Evolutionary conservation across 2,113 vertebrate genomes (phyloP).

Genomic region (Ameiurus melas): DNA sequence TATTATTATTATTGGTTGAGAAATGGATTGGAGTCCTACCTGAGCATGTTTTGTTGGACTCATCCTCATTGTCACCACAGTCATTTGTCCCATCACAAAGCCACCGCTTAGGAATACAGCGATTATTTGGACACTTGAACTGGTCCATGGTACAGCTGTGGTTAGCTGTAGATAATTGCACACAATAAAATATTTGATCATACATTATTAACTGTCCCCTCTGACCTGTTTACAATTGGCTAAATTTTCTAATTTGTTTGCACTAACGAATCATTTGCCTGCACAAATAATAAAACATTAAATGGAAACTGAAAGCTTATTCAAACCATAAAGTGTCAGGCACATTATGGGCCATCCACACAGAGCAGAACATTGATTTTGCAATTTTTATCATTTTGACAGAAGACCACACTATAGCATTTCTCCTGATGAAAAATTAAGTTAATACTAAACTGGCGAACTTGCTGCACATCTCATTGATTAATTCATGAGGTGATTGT

Average conservation of each 20-base stretch:
- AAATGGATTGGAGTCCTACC: conserved; percentile 68
- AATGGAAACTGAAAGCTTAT: conserved; percentile 21
- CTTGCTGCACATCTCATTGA: conserved; percentile 57
- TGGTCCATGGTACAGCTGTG: conserved; percentile 90
- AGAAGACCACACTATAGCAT: conserved; percentile 50
- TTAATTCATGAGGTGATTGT: conserved; percentile 56
- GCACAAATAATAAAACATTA: conserved; percentile 37
- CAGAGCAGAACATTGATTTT: conserved; percentile 55
- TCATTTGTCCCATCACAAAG: conserved; percentile 96
- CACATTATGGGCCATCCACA: conserved; percentile 47
- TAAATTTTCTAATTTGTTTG: conserved; percentile 22
- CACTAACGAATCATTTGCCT: conserved; percentile 37
- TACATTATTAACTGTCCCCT: background rate
- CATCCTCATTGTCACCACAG: conserved; percentile 90
- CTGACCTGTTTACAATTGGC: background rate
- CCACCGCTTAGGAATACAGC: conserved; percentile 96
- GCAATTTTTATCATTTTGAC: conserved; percentile 55
- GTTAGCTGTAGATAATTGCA: conserved; percentile 76
- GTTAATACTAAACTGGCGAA: conserved; percentile 44
- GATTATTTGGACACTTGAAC: conserved; percentile 95
- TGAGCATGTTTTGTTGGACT: conserved; percentile 90
- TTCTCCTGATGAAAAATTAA: conserved; percentile 48
- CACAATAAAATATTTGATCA: conserved; percentile 12
- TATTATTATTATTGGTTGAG: background rate
- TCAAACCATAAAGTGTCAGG: conserved; percentile 40